These are phyloP conservation scores for Hedya salicella DNA, from an alignment of 2,888 invertebrate species.

Conservation along the genomic window DNA sequence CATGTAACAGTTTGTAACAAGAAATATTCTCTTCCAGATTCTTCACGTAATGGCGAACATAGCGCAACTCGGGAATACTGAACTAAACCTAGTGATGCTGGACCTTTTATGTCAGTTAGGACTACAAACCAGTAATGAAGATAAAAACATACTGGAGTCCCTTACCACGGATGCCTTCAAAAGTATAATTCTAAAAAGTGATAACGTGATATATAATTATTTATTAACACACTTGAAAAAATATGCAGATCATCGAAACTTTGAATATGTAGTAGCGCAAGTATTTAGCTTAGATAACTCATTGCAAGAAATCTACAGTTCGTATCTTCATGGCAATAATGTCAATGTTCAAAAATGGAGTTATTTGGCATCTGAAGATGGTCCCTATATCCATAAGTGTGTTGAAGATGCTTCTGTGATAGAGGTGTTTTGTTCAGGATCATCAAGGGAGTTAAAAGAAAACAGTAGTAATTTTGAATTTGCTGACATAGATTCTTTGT, in stretches of 20 bases:
- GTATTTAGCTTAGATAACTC: conserved; percentile 51
- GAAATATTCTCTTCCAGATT: too few species aligned
- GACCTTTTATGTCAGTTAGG: conserved; percentile 62
- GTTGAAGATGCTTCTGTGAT: conserved; percentile 46
- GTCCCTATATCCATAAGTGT: conserved; percentile 61
- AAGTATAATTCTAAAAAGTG: conserved; percentile 52
- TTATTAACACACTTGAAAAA: conserved; percentile 51
- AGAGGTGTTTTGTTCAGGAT: conserved; percentile 34
- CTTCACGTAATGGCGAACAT: conserved; percentile 61
- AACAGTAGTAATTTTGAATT: conserved; percentile 66
- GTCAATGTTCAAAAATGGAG: conserved; percentile 44
- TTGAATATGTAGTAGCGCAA: conserved; percentile 52
- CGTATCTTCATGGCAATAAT: conserved; percentile 14
- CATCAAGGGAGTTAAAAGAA: conserved; percentile 43
- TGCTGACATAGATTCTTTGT: conserved; percentile 65
- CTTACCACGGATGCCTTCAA: conserved; percentile 53
- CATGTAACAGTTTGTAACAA: too few species aligned
- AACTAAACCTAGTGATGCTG: conserved; percentile 60
- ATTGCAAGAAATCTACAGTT: conserved; percentile 53
- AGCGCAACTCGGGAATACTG: conserved; percentile 57
- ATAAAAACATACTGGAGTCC: conserved; percentile 50
- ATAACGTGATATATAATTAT: conserved; percentile 53
- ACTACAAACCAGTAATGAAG: conserved; percentile 50
- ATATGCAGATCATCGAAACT: conserved; percentile 47
- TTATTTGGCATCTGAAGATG: conserved; percentile 47